Conservation (phyloP, 92 coral and sea anemone genomes). For the Meandrina meandrites region DNA sequence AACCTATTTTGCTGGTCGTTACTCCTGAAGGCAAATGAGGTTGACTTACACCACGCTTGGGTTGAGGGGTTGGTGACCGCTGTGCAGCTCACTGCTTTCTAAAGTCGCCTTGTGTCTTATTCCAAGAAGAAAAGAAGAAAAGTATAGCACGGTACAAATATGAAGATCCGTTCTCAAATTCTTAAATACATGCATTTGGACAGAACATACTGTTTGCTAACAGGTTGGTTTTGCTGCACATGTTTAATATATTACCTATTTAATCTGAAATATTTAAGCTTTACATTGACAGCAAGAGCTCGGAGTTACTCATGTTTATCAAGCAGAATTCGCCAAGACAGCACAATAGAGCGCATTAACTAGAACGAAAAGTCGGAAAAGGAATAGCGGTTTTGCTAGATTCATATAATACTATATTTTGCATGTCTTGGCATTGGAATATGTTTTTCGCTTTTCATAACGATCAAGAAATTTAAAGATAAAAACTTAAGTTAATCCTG, state of each 20-base stretch:
- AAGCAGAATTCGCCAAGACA: not conserved
- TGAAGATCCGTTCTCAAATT: conserved; percentile 82
- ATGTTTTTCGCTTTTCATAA: not conserved
- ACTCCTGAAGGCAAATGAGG: too few relatives aligned
- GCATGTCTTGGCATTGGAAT: not conserved
- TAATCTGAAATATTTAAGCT: not conserved
- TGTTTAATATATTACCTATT: not conserved
- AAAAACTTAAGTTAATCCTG: not conserved
- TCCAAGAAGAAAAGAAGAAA: not conserved
- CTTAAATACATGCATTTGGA: conserved; percentile 93
- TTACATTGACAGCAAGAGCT: not conserved
- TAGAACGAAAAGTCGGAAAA: not conserved
- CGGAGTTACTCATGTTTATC: not conserved
- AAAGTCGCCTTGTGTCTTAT: not conserved
- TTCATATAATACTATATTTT: too few relatives aligned
- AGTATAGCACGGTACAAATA: conserved; percentile 4
- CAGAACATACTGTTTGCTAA: conserved; percentile 83
- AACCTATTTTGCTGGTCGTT: too few relatives aligned
- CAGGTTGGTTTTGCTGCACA: conserved; percentile 72
- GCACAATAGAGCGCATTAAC: not conserved
- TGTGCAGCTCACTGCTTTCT: too few relatives aligned
- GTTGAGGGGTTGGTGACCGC: too few relatives aligned
- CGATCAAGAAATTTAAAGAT: not conserved
- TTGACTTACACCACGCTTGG: too few relatives aligned
- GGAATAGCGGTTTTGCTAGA: not conserved